These are phyloP conservation scores for Rhinolophus ferrumequinum DNA, from an alignment of 2,113 vertebrate genomes.

Conservation along the genomic window DNA sequence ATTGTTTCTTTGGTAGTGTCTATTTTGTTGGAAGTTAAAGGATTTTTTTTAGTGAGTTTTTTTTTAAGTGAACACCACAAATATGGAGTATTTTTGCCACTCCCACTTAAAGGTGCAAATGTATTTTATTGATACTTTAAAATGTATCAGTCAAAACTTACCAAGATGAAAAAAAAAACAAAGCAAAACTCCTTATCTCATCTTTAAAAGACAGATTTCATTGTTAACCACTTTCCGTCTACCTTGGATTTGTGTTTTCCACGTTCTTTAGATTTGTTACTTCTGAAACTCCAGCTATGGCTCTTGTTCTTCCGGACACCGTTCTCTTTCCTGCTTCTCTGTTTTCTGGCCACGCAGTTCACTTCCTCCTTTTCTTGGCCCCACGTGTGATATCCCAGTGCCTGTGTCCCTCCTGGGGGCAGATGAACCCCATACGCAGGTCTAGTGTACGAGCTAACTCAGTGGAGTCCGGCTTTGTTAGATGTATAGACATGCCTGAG, in stretches of 20 bases:
- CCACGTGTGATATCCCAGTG: too few species aligned
- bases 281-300: background rate
- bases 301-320: background rate
- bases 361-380: accelerated
- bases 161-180: background rate
- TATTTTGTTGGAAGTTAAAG: background rate
- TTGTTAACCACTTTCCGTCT: background rate
- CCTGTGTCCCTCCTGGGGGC: accelerated
- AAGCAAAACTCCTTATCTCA: background rate
- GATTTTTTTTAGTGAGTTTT: background rate
- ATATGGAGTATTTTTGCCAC: background rate
- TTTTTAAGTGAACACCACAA: background rate
- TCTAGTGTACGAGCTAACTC: background rate
- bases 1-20: background rate
- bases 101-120: background rate
- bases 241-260: background rate
- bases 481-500: background rate
- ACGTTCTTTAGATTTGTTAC: background rate
- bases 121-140: background rate
- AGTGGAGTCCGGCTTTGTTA: background rate
- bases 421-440: accelerated
- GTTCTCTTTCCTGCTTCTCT: background rate
- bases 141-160: background rate
- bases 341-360: background rate
- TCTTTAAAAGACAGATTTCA: background rate